These are phyloP conservation scores for Nymphalis urticae DNA, from an alignment of 2,888 invertebrate genomes.

Conservation along the genomic window DNA sequence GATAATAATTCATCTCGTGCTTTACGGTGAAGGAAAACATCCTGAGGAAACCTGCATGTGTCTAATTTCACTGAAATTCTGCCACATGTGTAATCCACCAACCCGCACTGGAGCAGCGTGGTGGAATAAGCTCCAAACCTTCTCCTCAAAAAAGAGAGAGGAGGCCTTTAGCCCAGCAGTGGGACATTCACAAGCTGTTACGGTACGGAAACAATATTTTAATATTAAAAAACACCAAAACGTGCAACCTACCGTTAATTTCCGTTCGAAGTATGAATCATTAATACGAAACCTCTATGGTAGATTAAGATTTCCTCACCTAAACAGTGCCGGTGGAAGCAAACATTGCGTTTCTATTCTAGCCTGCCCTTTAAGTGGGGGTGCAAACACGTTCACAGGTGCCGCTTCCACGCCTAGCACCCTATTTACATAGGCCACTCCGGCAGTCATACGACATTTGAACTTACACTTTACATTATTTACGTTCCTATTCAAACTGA, in stretches of 20 bases:
- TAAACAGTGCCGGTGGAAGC: conserved; percentile 53
- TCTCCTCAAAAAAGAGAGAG: too few relatives aligned
- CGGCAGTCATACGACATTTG: conserved; percentile 59
- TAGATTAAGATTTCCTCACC: conserved; percentile 74
- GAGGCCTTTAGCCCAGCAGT: too few relatives aligned
- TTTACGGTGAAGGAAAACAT: too few relatives aligned
- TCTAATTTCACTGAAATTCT: too few relatives aligned
- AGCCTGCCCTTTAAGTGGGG: conserved; percentile 70
- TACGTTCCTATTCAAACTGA: conserved; percentile 3
- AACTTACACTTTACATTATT: conserved; percentile 45
- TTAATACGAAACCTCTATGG: conserved; percentile 38
- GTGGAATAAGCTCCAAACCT: too few relatives aligned
- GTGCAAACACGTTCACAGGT: conserved; percentile 73
- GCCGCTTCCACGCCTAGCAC: conserved; percentile 59
- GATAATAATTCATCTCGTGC: too few relatives aligned
- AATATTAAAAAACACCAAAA: not conserved
- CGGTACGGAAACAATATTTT: too few relatives aligned
- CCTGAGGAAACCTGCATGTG: too few relatives aligned
- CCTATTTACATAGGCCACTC: conserved; percentile 66
- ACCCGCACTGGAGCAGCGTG: too few relatives aligned
- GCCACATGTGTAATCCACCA: too few relatives aligned
- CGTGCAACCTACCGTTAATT: conserved; percentile 4
- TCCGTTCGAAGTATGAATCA: conserved; percentile 30
- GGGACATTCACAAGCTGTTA: too few relatives aligned
- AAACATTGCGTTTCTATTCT: conserved; percentile 72